Percentiles rank a stretch among this genome's conserved stretches.
These are phyloP conservation scores for Chaetura pelagica DNA, from an alignment of 2,113 vertebrate species.

Conservation along the genomic window DNA sequence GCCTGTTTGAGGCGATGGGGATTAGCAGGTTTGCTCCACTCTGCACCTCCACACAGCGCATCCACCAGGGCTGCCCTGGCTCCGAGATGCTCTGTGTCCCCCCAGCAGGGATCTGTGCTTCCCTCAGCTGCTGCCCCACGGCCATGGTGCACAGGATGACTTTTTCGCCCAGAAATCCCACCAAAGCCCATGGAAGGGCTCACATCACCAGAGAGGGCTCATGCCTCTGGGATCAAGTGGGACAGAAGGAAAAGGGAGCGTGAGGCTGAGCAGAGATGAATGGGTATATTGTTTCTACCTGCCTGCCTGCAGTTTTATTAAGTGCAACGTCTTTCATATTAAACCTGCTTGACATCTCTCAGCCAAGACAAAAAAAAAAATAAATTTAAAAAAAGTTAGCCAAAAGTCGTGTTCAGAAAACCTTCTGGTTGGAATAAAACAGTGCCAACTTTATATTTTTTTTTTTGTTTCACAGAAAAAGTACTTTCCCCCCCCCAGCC, in stretches of 20 bases:
- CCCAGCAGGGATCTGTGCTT: background rate
- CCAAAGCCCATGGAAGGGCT: background rate
- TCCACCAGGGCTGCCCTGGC: background rate
- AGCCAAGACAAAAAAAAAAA: background rate
- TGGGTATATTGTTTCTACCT: background rate
- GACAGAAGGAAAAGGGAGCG: background rate
- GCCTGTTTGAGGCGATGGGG: background rate
- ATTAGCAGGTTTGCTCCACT: background rate
- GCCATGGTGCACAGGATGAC: background rate
- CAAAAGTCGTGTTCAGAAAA: constrained; percentile 19
- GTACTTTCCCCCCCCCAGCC: too few relatives aligned
- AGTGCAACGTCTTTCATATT: constrained; percentile 19
- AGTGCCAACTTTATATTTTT: background rate
- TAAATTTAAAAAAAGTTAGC: background rate
- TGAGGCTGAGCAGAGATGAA: background rate
- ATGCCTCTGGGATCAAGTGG: accelerated
- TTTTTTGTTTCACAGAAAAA: background rate
- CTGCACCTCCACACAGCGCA: background rate
- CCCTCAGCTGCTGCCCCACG: background rate
- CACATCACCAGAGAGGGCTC: background rate
- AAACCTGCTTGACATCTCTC: background rate
- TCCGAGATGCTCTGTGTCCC: background rate
- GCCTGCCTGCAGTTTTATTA: constrained; percentile 12
- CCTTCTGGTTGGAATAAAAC: background rate
- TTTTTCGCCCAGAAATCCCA: background rate